phyloP scores from a whole-genome alignment of 30 jellyfish, hydroid and myxozoan species.

The Hydractinia echinata region DNA sequence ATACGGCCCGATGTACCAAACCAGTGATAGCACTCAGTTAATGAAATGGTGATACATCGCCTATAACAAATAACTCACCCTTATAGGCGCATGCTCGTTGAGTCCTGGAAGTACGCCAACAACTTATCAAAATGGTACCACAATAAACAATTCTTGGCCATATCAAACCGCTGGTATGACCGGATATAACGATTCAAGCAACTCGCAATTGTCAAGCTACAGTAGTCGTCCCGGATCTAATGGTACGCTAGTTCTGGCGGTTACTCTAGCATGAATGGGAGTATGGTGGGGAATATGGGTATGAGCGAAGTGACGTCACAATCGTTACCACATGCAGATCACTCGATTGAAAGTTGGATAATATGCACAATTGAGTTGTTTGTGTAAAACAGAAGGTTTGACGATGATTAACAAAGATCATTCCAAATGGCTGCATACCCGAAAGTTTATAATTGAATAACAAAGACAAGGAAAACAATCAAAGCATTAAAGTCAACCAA shows the following conservation, averaged over 20 bases:
- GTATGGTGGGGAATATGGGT: slow-evolving; percentile 85
- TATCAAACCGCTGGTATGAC: slow-evolving; percentile 75
- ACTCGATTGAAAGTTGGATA: slow-evolving; percentile 93
- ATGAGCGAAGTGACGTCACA: slow-evolving; percentile 38
- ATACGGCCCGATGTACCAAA: slow-evolving; percentile 53
- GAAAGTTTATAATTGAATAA: too few species aligned
- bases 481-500: too few species aligned
- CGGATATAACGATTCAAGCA: slow-evolving; percentile 44
- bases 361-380: neutral
- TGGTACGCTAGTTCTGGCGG: slow-evolving; percentile 43
- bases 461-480: too few species aligned
- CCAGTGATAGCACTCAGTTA: slow-evolving; percentile 78
- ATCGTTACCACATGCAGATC: slow-evolving; percentile 86
- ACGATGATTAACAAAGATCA: too few species aligned
- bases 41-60: slow-evolving; percentile 87
- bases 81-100: slow-evolving; percentile 86
- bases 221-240: slow-evolving; percentile 64
- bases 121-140: slow-evolving; percentile 79
- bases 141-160: slow-evolving; percentile 97
- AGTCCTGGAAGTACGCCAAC: slow-evolving; percentile 94
- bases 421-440: too few species aligned
- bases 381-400: too few species aligned
- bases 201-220: slow-evolving; percentile 63
- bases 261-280: slow-evolving; percentile 64
- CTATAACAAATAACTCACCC: slow-evolving; percentile 85